Evolutionary conservation across 2,113 vertebrate species (phyloP).

Genomic region (Epinephelus cyanopodus): DNA sequence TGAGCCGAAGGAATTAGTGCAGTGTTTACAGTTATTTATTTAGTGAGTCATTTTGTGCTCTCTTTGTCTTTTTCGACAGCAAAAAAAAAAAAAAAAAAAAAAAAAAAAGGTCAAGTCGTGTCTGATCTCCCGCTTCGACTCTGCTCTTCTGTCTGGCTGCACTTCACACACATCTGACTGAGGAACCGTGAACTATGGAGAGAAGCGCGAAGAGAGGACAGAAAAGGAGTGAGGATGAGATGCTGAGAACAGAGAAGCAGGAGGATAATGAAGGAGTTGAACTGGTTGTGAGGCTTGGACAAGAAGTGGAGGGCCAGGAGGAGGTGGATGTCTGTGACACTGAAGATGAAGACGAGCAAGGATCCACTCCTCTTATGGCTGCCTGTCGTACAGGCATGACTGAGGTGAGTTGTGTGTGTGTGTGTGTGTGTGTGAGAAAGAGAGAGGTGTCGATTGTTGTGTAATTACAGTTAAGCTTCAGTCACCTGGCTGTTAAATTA

Average conservation of each 20-base stretch:
- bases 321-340: slow-evolving; percentile 38
- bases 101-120: neutral
- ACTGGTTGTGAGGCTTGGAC: slow-evolving; percentile 10
- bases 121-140: neutral
- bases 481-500: neutral
- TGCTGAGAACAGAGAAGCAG: slow-evolving; percentile 49
- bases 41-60: neutral
- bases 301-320: slow-evolving; percentile 42
- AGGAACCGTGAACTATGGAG: slow-evolving; percentile 51
- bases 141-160: neutral
- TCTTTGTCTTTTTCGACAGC: neutral
- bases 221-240: slow-evolving; percentile 20
- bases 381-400: slow-evolving; percentile 63
- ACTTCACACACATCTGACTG: slow-evolving; percentile 18
- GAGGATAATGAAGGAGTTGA: slow-evolving; percentile 34
- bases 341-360: slow-evolving; percentile 49
- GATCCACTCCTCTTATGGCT: slow-evolving; percentile 60
- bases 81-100: neutral
- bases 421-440: neutral
- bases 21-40: neutral
- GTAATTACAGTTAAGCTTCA: neutral
- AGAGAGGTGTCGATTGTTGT: neutral
- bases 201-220: slow-evolving; percentile 8
- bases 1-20: neutral
- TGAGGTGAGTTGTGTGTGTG: slow-evolving; percentile 48